Evolutionary conservation across 2,797 vertebrate species (phyloP).

Genomic region (Lophius americanus): DNA sequence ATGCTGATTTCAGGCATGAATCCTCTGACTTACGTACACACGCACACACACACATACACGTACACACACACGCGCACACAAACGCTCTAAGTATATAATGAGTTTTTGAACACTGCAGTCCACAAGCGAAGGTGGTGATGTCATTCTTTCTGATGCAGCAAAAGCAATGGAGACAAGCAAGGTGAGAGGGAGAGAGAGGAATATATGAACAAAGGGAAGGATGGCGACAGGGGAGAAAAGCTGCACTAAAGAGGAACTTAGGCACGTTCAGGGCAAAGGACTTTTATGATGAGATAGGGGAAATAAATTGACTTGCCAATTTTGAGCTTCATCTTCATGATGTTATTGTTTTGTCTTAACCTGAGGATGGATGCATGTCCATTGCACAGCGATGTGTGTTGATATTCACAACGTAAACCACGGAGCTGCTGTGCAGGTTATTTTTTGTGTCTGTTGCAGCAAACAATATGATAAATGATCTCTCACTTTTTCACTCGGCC

Average conservation of each 20-base stretch:
- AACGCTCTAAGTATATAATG: constrained; percentile 9
- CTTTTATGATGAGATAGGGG: constrained; percentile 46
- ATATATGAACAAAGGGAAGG: constrained; percentile 31
- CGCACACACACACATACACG: not conserved
- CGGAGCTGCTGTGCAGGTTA: constrained; percentile 45
- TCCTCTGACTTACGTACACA: not conserved
- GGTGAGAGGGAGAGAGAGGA: constrained; percentile 13
- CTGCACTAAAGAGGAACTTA: not conserved
- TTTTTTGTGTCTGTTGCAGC: constrained; percentile 50
- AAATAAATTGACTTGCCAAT: constrained; percentile 52
- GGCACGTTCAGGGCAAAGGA: constrained; percentile 19
- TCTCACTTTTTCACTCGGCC: constrained; percentile 17
- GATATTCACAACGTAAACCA: constrained; percentile 35
- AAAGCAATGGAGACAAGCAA: constrained; percentile 53
- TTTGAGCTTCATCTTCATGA: constrained; percentile 49
- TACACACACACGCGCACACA: not conserved
- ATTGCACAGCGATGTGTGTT: constrained; percentile 29
- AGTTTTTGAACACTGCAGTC: constrained; percentile 73
- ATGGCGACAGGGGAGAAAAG: constrained; percentile 13
- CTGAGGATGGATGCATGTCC: constrained; percentile 45
- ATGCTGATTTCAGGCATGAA: not conserved
- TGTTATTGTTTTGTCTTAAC: constrained; percentile 16
- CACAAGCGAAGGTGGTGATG: constrained; percentile 69
- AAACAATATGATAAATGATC: constrained; percentile 65
- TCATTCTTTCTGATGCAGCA: constrained; percentile 82